phyloP scores from a whole-genome alignment of 2,113 vertebrate genomes.

The Siphamia tubifer region DNA sequence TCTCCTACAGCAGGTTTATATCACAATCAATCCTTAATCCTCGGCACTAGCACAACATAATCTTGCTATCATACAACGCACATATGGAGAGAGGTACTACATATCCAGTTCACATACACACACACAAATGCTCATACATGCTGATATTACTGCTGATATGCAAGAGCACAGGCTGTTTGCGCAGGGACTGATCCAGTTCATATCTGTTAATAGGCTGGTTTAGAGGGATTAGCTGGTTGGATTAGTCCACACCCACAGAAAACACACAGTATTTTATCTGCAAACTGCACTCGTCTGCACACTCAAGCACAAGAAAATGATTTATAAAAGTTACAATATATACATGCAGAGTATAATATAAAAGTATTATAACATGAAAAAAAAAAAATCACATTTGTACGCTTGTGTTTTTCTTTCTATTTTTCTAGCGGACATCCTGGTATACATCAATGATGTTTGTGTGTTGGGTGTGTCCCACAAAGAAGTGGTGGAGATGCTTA shows the following conservation, averaged over 20 bases:
- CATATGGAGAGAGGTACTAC: slow-evolving; percentile 29
- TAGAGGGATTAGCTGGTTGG: slow-evolving; percentile 64
- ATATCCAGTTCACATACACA: slow-evolving; percentile 11
- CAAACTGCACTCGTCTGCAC: slow-evolving; percentile 20
- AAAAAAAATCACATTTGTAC: background rate
- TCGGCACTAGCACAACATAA: slow-evolving; percentile 36
- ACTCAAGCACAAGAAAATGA: slow-evolving; percentile 6
- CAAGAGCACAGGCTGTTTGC: slow-evolving; percentile 30
- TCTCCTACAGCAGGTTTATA: slow-evolving; percentile 29
- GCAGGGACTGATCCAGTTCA: slow-evolving; percentile 58
- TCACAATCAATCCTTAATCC: slow-evolving; percentile 66
- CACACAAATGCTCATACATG: background rate
- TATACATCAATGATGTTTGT: slow-evolving; percentile 78
- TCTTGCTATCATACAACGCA: slow-evolving; percentile 47
- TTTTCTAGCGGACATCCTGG: slow-evolving; percentile 78
- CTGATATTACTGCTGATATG: slow-evolving; percentile 33
- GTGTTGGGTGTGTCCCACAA: slow-evolving; percentile 83
- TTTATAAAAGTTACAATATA: background rate
- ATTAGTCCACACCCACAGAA: slow-evolving; percentile 58
- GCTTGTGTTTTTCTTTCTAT: background rate
- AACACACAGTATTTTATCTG: slow-evolving; percentile 40
- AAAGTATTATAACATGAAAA: background rate
- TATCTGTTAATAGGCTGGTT: slow-evolving; percentile 73
- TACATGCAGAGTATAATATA: background rate
- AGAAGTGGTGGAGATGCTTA: slow-evolving; percentile 82